These are phyloP conservation scores for Vulpes vulpes DNA, from an alignment of 2,113 vertebrate genomes.

Conservation along the genomic window DNA sequence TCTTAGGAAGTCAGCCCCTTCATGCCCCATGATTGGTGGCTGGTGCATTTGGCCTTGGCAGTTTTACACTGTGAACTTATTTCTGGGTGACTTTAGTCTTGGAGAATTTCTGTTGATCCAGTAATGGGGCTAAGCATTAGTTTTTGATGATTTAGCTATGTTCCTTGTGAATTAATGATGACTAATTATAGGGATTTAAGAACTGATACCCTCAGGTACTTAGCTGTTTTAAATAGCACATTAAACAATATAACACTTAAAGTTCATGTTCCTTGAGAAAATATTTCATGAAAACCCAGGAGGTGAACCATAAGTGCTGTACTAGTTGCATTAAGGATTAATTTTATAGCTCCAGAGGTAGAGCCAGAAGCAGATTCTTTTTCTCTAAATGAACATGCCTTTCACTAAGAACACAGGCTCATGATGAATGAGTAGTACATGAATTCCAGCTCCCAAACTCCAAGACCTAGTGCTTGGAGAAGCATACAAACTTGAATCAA, in stretches of 20 bases:
- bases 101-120: neutral
- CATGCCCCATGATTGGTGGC: neutral
- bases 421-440: neutral
- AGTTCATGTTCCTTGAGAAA: slow-evolving; percentile 19
- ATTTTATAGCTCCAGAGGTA: neutral
- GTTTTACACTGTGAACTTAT: neutral
- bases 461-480: neutral
- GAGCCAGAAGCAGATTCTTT: neutral
- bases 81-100: neutral
- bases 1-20: neutral
- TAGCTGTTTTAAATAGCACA: neutral
- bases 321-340: neutral
- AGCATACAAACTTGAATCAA: neutral
- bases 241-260: slow-evolving; percentile 31
- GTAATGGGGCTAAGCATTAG: neutral
- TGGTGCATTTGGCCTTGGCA: neutral
- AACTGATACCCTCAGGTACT: neutral
- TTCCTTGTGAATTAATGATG: slow-evolving; percentile 49
- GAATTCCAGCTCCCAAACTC: neutral
- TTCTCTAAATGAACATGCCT: neutral
- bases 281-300: slow-evolving; percentile 11
- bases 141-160: slow-evolving; percentile 18
- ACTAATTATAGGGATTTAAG: slow-evolving; percentile 34
- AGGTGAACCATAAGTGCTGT: neutral
- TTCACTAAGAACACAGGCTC: neutral